Percentiles rank a stretch among this genome's conserved stretches.
These are phyloP conservation scores for Aepyceros melampus DNA, from an alignment of 2,113 vertebrate species.

Conservation along the genomic window DNA sequence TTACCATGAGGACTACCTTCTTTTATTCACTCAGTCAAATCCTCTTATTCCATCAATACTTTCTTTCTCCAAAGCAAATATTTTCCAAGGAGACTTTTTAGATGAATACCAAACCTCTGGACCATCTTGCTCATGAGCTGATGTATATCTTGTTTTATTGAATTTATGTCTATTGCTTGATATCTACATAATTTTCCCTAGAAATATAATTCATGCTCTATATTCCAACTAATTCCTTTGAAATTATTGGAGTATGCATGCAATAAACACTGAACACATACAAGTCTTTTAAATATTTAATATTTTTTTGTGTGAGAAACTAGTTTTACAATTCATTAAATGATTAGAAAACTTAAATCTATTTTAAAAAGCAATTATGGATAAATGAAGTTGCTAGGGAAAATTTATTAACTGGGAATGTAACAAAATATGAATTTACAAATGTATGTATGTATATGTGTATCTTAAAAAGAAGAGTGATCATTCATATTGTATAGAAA, in stretches of 20 bases:
- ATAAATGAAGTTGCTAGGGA: background rate
- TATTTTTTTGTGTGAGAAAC: background rate
- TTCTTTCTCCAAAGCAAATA: background rate
- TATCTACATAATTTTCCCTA: background rate
- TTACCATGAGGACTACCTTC: background rate
- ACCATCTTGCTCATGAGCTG: background rate
- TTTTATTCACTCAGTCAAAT: background rate
- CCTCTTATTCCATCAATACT: background rate
- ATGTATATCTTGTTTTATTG: conserved; percentile 8
- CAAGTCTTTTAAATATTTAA: background rate
- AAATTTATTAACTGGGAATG: background rate
- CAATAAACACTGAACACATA: background rate
- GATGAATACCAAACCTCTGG: background rate
- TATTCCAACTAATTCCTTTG: background rate
- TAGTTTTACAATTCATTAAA: background rate
- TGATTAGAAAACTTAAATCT: background rate
- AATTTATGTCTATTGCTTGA: conserved; percentile 24
- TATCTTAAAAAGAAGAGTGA: background rate
- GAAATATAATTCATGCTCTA: background rate
- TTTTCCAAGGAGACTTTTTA: background rate
- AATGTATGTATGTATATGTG: background rate
- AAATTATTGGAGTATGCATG: background rate
- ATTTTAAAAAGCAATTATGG: background rate
- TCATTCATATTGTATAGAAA: background rate
- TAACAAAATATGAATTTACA: background rate